Base-by-base conservation (phyloP, 30 jellyfish, hydroid and myxozoan species). In the Cassiopea andromeda region DNA sequence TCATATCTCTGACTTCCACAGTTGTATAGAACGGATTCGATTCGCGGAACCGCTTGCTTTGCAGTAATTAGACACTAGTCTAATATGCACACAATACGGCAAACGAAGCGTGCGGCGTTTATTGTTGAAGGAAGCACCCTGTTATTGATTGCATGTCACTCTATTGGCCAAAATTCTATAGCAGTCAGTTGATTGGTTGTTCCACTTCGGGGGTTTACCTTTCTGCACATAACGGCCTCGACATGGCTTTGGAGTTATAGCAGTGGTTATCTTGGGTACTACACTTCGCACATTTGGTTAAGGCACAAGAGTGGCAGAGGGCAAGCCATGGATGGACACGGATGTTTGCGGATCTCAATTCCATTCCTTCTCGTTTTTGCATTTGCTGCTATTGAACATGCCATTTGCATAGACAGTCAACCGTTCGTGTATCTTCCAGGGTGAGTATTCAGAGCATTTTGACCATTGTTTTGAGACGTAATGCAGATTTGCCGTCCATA, bases 261-360 rank as follows among this genome's bases (percentile, higher is more conserved):
- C 38, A 27, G 79, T 70, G 54, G 19, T 16, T 70, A 43, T 8
- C 19, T 19, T 70, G 79, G 3, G 79, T 66, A 77, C 54, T 0
- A 54, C 64, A 54, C 64, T 54, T 54, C 64, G 69, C 84, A 83
- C 84, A 50, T 43, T 74, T 83, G 84, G 91, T 49, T n/a, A 83
- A 69, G 84, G 78, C 67, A 71, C 83, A 27, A 27, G 38, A 83
- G 49, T 19, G 60, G 60, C 66, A 66, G 71, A 57, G 50, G 57
- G 82, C 45, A 27, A 83, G 91, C 79, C 84, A 83, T 83, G 91
- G 91, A 70, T 83, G 84, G 91, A 72, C 91, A 83, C 83, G 91
- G 91, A 70, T 73, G 91, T 54, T 17, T 58, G 38, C 43, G 69
- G 84, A 69, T 83, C 78, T 85, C 64, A n/a, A 83, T 46, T 2